Conservation (phyloP, 1,140 invertebrate genomes). For the Euwallacea fornicatus region DNA sequence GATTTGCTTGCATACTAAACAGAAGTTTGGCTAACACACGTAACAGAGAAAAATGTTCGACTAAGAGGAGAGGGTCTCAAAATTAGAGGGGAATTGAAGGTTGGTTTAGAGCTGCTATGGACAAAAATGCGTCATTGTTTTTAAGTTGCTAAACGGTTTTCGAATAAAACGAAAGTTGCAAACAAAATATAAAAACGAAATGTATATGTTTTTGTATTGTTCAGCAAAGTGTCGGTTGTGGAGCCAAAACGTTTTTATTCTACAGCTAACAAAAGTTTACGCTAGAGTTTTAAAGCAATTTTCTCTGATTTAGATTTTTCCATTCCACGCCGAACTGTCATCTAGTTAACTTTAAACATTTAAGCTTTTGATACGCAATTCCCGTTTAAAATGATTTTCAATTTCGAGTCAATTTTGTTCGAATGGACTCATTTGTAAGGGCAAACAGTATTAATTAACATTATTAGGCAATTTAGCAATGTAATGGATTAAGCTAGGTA, state of each 20-base stretch:
- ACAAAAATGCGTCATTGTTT: background rate
- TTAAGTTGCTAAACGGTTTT: no score
- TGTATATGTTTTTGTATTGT: constrained; percentile 16
- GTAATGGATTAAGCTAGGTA: constrained; percentile 1
- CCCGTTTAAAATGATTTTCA: constrained; percentile 8
- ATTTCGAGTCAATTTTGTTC: background rate
- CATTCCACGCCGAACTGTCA: constrained; percentile 12
- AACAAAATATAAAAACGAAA: constrained; percentile 19
- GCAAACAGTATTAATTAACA: constrained; percentile 4
- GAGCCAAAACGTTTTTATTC: constrained; percentile 24
- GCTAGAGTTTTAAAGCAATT: constrained; percentile 28
- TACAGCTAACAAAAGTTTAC: constrained; percentile 23
- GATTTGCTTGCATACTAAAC: constrained; percentile 50
- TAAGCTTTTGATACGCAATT: constrained; percentile 18
- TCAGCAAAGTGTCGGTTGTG: constrained; percentile 20
- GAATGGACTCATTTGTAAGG: constrained; percentile 4
- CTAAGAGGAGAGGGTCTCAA: constrained; percentile 9
- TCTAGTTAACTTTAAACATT: constrained; percentile 26
- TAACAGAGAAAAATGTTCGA: constrained; percentile 25
- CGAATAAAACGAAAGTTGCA: constrained; percentile 1
- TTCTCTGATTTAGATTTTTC: constrained; percentile 30
- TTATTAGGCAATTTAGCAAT: constrained; percentile 11
- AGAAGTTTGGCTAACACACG: constrained; percentile 40
- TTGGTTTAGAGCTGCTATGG: background rate
- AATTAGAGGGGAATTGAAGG: background rate